These are phyloP conservation scores for Drosophila punjabiensis DNA, from an alignment of 1,140 invertebrate species.

Conservation along the genomic window DNA sequence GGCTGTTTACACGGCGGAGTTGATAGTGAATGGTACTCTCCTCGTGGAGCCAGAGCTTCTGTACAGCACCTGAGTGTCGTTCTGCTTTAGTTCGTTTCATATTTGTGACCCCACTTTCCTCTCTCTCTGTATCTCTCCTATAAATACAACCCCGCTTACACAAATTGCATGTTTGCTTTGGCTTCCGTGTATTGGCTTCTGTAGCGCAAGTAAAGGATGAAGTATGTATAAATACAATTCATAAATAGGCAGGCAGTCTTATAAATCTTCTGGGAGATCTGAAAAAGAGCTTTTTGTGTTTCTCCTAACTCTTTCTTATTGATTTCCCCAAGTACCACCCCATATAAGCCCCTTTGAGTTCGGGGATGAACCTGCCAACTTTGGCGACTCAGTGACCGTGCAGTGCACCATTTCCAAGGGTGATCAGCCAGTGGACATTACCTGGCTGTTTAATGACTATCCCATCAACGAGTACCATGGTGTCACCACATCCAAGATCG, in stretches of 20 bases:
- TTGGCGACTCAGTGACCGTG: conserved; percentile 89
- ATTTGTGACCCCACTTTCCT: conserved; percentile 25
- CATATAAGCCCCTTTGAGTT: conserved; percentile 90
- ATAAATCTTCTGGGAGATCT: neutral
- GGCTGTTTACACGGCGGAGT: conserved; percentile 71
- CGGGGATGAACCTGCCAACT: conserved; percentile 89
- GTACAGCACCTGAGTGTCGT: conserved; percentile 63
- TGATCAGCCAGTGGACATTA: conserved; percentile 89
- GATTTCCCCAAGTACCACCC: conserved; percentile 86
- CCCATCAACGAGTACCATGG: conserved; percentile 88
- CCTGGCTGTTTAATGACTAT: conserved; percentile 89
- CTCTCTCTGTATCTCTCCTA: neutral
- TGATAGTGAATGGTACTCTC: conserved; percentile 74
- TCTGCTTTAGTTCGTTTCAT: conserved; percentile 32
- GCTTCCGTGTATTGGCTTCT: conserved; percentile 57
- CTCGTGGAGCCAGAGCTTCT: conserved; percentile 29
- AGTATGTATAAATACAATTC: no score
- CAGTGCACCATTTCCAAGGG: conserved; percentile 90
- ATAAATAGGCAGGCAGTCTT: neutral
- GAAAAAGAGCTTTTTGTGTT: neutral
- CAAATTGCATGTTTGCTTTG: conserved; percentile 65
- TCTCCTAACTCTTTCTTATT: neutral
- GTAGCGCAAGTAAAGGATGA: conserved; percentile 1
- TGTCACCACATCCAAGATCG: conserved; percentile 89
- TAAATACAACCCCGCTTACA: conserved; percentile 62